Evolutionary conservation across 2,113 vertebrate genomes (phyloP), one percentile per base, ranked within the genome.

Genomic region (Ramphastos sulfuratus): DNA sequence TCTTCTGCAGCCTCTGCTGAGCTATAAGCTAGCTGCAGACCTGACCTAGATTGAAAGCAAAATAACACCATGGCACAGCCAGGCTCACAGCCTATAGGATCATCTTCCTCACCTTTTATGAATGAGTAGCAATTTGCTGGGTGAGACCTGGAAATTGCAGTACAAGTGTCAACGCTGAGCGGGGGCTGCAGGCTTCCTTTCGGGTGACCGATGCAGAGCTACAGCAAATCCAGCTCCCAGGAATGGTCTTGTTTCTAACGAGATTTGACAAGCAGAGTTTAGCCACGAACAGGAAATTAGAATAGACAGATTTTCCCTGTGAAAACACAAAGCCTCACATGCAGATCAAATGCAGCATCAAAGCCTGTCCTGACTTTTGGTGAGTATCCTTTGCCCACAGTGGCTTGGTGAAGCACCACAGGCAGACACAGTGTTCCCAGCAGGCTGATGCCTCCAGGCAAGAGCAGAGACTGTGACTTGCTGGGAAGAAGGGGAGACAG

Each of bases 191-290:
- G 82, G 89, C 72, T 84, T 66, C 74, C 65, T 93, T 74, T 89
- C 12, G 61, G 87, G 93, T 94, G 85, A 83, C 44, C 65, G 9
- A 67, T 27, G 39, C 72, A 27, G 35, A 73, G 61, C 72, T 64
- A 87, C 78, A 56, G 82, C 54, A 74, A 59, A 56, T 5, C n/a
- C 91, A 73, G 42, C 77, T 84, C 72, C 61, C 15, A 19, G 89
- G 82, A 81, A 50, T 0, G 1, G 37, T 20, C 82, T 83, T 83
- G 42, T 52, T 52, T 91, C 91, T 95, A 95, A 95, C 4, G 2
- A 86, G 66, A 64, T 79, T 35, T 95, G 95, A 96, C 92, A 97
- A 63, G 14, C n/a, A 56, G 70, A 13, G 58, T 92, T 94, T 94
- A 85, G 59, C 90, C 95, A 48, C 18, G 20, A 56, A 81, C 69